Base-by-base conservation (phyloP, 2,888 invertebrate species). In the Noctua fimbriata region DNA sequence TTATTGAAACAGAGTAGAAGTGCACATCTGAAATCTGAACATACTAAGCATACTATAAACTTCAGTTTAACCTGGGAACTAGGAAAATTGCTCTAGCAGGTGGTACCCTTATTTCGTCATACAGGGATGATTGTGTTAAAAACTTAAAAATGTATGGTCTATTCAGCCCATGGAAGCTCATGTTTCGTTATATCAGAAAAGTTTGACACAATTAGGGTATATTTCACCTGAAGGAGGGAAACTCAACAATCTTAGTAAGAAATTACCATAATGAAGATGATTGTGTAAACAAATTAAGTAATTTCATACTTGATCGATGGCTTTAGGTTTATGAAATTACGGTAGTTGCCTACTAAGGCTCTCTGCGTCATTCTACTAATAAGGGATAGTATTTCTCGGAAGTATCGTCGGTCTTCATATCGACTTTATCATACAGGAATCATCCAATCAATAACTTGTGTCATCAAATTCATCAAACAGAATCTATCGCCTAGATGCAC, bases 201-300 rank as follows among this genome's bases (percentile, higher is more conserved):
- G 14, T 67, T 12, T 2, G 14, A 55, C 12, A 21, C 14, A n/a
- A 28, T 41, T 0, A 14, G 2, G 3, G 16, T 28, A 7, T 41
- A 10, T 41, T 18, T 49, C 28, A 36, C 47, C 7, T 24, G 16
- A 18, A 24, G 24, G 36, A 55, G 5, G 14, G 32, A 28, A 28
- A 65, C 28, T n/a, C 24, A 9, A 66, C 6, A 58, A 24, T 21
- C 10, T 58, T 32, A 32, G 32, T 16, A 28, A 21, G 24, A 21
- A 18, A 16, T 47, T 18, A 41, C 28, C 65, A 36, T 41, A 44
- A 44, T 41, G n/a, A 66, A 49, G 21, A 69, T 60, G 32, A 36
- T 36, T 21, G 18, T 16, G 67, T 47, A 69, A 67, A 82, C 78
- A 71, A 78, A 71, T 82, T 81, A 77, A 52, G n/a, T 47, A 52